A percentile compares a stretch with the other conserved stretches of the same genome.
Evolutionary conservation across 2,888 invertebrate species (phyloP).

Genomic region (Sepioteuthis lessoniana): DNA sequence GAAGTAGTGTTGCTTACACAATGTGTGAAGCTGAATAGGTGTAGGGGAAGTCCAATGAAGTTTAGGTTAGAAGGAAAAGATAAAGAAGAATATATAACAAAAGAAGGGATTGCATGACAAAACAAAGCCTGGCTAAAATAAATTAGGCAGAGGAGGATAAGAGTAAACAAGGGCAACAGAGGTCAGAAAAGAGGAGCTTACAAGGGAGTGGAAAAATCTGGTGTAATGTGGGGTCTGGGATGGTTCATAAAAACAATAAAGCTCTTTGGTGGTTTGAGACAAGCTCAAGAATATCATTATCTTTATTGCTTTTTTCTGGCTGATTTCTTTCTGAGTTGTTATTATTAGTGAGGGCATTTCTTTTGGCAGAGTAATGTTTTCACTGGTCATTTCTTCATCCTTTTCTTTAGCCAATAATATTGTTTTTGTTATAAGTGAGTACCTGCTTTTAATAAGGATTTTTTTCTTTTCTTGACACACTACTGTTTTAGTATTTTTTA

Average conservation of each 20-base stretch:
- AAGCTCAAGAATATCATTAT: slow-evolving; percentile 21
- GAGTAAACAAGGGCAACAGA: not conserved
- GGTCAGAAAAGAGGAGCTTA: not conserved
- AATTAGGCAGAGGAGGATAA: slow-evolving; percentile 21
- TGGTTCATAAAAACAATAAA: not conserved
- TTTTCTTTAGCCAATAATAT: not conserved
- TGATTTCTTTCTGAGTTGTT: not conserved
- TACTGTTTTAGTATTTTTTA: not conserved
- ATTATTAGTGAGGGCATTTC: not conserved
- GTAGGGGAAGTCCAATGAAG: not conserved
- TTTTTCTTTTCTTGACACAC: not conserved
- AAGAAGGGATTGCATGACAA: slow-evolving; percentile 33
- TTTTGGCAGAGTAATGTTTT: not conserved
- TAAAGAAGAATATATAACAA: not conserved
- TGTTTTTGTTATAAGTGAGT: slow-evolving; percentile 4
- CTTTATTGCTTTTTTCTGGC: not conserved
- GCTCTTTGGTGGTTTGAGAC: slow-evolving; percentile 18
- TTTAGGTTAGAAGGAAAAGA: not conserved
- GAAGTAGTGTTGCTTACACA: slow-evolving; percentile 17
- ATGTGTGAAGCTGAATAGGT: not conserved
- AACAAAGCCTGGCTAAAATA: not conserved
- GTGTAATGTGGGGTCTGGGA: not conserved
- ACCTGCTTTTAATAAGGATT: not conserved
- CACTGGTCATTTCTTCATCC: not conserved
- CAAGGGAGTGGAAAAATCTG: not conserved